Evolutionary conservation across 1,140 invertebrate species (phyloP), one percentile per base, ranked within the genome.

Genomic region (Pseudoatta argentina): DNA sequence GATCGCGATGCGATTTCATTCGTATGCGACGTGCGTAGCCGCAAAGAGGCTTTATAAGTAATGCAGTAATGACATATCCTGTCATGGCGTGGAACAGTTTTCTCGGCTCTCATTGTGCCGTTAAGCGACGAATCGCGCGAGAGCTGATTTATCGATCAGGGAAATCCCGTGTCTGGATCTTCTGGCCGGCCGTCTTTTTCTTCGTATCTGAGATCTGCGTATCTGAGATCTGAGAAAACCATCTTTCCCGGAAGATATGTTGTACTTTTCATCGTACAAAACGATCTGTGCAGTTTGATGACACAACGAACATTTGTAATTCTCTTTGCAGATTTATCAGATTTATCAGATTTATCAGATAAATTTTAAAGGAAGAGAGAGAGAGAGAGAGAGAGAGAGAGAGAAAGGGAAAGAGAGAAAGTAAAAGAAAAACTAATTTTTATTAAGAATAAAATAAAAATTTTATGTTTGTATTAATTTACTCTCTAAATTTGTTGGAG

Each of bases 1-100:
- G 59, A 48, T 39, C 21, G 34, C 21, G 57, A 59, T 18, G 61
- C 48, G 21, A 27, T 71, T 88, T 93, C 91, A 93, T 94, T 94
- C 69, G 91, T 94, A 94, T 93, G 93, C 93, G 79, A 78, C 73
- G 48, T 67, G 89, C 91, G 94, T 89, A 69, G 82, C 66, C 90
- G 77, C 85, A 90, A 87, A 89, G 89, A 82, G 91, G 91, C 91
- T 94, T 81, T 94, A 93, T 94, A 93, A 94, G 93, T 94, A 93
- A 94, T 91, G 75, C 91, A 91, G 93, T 94, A 94, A 94, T 94
- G 93, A 94, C 93, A 91, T 89, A 92, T 88, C 86, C 93, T 93
- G 93, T 94, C 93, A 93, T 93, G 91, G 87, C 88, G 87, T 69
- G 87, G 90, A 91, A 93, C 90, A 93, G 86, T 94, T 93, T 94